phyloP scores from a whole-genome alignment of 2,888 invertebrate species.

The Harpalus rufipes region DNA sequence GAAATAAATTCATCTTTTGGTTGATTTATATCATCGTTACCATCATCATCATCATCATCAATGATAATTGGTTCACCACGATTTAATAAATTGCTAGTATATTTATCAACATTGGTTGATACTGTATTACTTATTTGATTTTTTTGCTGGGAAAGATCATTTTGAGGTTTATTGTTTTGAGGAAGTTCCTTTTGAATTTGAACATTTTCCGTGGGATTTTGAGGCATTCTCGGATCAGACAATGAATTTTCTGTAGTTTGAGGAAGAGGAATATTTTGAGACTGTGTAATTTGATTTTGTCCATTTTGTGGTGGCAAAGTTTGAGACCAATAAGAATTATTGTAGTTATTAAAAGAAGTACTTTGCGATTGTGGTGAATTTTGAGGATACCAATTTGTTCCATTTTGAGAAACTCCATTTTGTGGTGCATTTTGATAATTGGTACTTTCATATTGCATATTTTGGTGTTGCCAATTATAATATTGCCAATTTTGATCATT shows the following conservation, averaged over 20 bases:
- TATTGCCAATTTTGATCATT: too few species aligned
- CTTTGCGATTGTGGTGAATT: background rate
- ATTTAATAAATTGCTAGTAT: too few species aligned
- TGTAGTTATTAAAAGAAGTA: background rate
- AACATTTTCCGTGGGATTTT: background rate
- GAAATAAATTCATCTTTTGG: background rate
- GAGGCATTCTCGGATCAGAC: background rate
- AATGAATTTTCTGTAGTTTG: background rate
- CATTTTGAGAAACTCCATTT: too few species aligned
- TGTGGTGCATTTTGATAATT: background rate
- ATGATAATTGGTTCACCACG: too few species aligned
- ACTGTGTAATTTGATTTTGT: background rate
- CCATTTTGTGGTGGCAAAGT: background rate
- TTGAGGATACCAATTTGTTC: background rate
- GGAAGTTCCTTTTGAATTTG: background rate
- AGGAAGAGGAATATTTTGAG: background rate
- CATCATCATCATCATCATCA: too few species aligned
- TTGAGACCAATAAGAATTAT: background rate
- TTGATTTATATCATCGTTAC: too few species aligned
- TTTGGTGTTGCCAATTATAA: too few species aligned
- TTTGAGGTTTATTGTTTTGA: background rate
- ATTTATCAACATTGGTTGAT: too few species aligned
- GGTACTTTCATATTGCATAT: background rate
- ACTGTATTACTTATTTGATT: background rate
- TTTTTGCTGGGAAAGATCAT: background rate